These are phyloP conservation scores for Sardinella longiceps DNA, from an alignment of 2,797 vertebrate species.

Conservation along the genomic window DNA sequence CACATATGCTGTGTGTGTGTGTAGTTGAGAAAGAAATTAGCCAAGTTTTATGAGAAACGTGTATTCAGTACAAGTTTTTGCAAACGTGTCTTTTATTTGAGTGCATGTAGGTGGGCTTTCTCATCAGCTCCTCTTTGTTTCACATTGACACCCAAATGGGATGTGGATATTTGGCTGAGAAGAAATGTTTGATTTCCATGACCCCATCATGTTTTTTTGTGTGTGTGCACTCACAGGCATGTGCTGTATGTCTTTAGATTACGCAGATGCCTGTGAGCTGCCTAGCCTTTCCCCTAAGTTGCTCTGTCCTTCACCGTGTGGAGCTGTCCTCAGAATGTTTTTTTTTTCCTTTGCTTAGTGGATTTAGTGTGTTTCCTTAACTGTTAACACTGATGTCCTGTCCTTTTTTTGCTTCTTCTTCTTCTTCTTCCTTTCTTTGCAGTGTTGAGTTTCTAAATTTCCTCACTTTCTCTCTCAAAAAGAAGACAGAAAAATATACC, in stretches of 20 bases:
- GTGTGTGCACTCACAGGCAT: conserved; percentile 22
- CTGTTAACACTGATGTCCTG: conserved; percentile 16
- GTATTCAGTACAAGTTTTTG: conserved; percentile 28
- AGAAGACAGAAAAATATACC: conserved; percentile 53
- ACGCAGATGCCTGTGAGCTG: conserved; percentile 25
- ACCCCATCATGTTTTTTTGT: conserved; percentile 23
- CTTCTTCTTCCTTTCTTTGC: conserved; percentile 55
- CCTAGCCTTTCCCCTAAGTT: conserved; percentile 2
- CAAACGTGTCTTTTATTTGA: conserved; percentile 55
- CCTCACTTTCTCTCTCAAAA: conserved; percentile 53
- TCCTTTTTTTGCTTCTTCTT: conserved; percentile 50
- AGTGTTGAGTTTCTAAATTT: conserved; percentile 81
- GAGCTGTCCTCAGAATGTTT: not conserved
- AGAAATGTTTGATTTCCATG: not conserved
- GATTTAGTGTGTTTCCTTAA: not conserved
- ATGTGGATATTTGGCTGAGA: conserved; percentile 6
- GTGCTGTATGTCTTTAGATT: conserved; percentile 6
- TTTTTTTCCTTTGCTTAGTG: not conserved
- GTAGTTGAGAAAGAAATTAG: conserved; percentile 11
- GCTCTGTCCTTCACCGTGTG: conserved; percentile 13
- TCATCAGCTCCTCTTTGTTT: conserved; percentile 21
- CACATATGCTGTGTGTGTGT: conserved; percentile 28
- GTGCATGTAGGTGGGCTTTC: conserved; percentile 64
- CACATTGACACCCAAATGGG: conserved; percentile 14
- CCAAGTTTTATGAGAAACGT: conserved; percentile 2